Conservation (phyloP, 1,140 invertebrate species). For the Carposina sasakii region DNA sequence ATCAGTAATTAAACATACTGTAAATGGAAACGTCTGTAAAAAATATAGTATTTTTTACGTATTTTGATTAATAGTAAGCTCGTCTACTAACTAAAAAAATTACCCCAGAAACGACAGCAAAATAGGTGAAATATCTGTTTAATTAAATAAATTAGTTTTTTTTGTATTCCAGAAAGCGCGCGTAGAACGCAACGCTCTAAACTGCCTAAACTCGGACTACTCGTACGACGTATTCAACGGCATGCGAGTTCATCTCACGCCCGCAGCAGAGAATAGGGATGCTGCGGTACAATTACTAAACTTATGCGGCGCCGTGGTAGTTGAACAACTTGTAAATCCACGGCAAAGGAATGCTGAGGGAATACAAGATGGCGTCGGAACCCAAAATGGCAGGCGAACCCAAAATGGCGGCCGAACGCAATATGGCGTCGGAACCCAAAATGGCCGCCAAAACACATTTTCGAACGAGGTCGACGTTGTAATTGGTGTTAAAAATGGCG, state of each 20-base stretch:
- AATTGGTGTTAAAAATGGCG: constrained; percentile 29
- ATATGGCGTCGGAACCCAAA: constrained; percentile 21
- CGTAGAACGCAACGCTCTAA: constrained; percentile 39
- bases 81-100: too few relatives aligned
- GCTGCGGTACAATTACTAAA: constrained; percentile 37
- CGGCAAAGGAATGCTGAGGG: too few relatives aligned
- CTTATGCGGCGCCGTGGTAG: constrained; percentile 42
- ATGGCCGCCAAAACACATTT: constrained; percentile 13
- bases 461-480: constrained; percentile 27
- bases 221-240: constrained; percentile 48
- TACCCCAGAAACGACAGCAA: too few relatives aligned
- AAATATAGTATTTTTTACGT: too few relatives aligned
- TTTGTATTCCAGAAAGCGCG: constrained; percentile 49
- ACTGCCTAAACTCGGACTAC: constrained; percentile 35
- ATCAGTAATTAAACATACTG: too few relatives aligned
- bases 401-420: constrained; percentile 19
- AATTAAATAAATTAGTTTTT: not conserved
- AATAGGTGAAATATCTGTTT: not conserved
- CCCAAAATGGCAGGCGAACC: constrained; percentile 11
- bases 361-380: constrained; percentile 18
- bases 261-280: constrained; percentile 32
- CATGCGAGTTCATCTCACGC: constrained; percentile 30
- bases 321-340: not conserved
- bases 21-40: not conserved
- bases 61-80: too few relatives aligned